Conservation (phyloP, 2,113 vertebrate genomes). For the Tautogolabrus adspersus region DNA sequence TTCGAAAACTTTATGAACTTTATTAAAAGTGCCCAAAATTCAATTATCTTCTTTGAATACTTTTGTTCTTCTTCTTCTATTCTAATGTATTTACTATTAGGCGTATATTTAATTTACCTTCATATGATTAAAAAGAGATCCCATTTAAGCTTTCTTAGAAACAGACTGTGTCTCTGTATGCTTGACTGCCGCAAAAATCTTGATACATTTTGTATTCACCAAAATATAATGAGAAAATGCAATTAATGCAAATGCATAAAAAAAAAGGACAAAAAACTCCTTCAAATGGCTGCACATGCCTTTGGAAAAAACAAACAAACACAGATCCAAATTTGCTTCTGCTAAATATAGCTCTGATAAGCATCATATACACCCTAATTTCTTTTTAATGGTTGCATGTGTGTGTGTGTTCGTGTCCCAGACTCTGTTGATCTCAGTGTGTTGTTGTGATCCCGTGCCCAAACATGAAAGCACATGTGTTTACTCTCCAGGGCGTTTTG, state of each 20-base stretch:
- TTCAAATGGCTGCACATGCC: too few species aligned
- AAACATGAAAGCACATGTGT: conserved; percentile 29
- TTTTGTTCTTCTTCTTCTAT: not conserved
- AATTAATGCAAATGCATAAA: too few species aligned
- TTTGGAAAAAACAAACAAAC: too few species aligned
- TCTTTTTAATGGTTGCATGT: not conserved
- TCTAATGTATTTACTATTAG: not conserved
- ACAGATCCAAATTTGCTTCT: not conserved
- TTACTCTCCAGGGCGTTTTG: conserved; percentile 76
- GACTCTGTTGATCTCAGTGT: conserved; percentile 3
- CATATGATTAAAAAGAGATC: not conserved
- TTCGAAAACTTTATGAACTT: not conserved
- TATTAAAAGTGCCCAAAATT: not conserved
- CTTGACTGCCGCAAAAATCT: conserved; percentile 4
- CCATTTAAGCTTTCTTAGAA: not conserved
- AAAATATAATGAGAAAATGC: not conserved
- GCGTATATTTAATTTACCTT: not conserved
- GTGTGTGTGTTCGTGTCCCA: not conserved
- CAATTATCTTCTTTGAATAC: not conserved
- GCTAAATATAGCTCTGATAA: not conserved
- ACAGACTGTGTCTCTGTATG: not conserved
- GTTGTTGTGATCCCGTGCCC: conserved; percentile 13
- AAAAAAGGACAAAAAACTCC: not conserved
- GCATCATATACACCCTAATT: not conserved
- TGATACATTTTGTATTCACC: not conserved